These are phyloP conservation scores for Mormyrus iriodes DNA, from an alignment of 2,113 vertebrate genomes.

Conservation along the genomic window DNA sequence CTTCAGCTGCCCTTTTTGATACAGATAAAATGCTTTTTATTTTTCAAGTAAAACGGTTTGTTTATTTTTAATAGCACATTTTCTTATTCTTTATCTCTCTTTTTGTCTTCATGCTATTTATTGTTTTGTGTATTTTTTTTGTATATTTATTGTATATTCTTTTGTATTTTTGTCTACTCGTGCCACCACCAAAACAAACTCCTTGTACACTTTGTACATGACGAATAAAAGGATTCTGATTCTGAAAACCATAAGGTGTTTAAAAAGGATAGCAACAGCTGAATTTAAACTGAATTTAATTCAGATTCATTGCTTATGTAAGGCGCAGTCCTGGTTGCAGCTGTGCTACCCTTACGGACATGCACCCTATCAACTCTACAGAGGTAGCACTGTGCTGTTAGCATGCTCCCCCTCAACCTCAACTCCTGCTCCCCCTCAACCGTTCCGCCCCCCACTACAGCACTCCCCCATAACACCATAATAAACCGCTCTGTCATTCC, in stretches of 20 bases:
- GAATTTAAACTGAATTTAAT: not conserved
- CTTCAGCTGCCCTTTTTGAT: not conserved
- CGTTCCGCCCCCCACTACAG: not conserved
- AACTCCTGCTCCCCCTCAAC: no score
- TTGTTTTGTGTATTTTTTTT: not conserved
- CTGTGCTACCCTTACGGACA: not conserved
- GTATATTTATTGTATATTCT: not conserved
- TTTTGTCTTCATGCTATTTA: no score
- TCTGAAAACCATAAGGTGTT: not conserved
- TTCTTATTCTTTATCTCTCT: not conserved
- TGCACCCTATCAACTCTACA: no score
- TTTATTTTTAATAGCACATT: not conserved
- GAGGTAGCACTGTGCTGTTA: not conserved
- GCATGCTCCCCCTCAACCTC: not conserved
- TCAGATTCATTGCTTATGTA: not conserved
- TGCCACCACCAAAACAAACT: not conserved
- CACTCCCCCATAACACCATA: not conserved
- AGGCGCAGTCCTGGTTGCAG: not conserved
- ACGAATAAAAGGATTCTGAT: not conserved
- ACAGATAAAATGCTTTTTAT: not conserved
- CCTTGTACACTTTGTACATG: not conserved
- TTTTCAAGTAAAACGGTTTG: not conserved
- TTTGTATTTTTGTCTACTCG: not conserved
- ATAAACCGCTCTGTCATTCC: conserved; percentile 1
- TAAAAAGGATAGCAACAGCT: not conserved